Percentiles rank a stretch among this genome's conserved stretches.
These are phyloP conservation scores for Sanderia malayensis DNA, from an alignment of 30 jellyfish, hydroid and myxozoan genomes.

Conservation along the genomic window DNA sequence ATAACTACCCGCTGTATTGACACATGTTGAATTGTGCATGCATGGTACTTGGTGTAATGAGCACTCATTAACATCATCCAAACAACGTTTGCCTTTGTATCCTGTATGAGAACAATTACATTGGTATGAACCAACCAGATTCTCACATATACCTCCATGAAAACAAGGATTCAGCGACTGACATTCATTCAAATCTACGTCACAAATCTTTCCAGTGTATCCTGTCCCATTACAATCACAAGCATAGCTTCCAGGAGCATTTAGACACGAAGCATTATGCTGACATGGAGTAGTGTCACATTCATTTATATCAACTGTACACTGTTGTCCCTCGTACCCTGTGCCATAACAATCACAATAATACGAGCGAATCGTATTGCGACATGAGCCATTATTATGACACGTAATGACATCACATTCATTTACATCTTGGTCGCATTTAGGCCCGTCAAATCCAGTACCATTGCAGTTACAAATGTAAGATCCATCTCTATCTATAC, in stretches of 20 bases:
- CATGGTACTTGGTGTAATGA: conserved; percentile 15
- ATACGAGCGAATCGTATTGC: conserved; percentile 54
- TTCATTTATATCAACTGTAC: conserved; percentile 53
- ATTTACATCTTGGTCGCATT: conserved; percentile 44
- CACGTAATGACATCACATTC: conserved; percentile 54
- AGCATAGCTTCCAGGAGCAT: conserved; percentile 16
- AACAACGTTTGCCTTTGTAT: conserved; percentile 30
- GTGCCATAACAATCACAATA: conserved; percentile 46
- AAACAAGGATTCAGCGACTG: conserved; percentile 33
- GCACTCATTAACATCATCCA: conserved; percentile 31
- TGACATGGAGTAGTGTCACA: conserved; percentile 24
- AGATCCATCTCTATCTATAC: conserved; percentile 5
- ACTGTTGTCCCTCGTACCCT: conserved; percentile 56
- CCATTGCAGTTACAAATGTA: conserved; percentile 22
- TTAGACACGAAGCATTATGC: conserved; percentile 55
- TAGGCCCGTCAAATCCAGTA: conserved; percentile 40
- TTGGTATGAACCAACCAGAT: conserved; percentile 39
- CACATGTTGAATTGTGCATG: conserved; percentile 39
- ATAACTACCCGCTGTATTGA: conserved; percentile 25
- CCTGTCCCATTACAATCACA: conserved; percentile 11
- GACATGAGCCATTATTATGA: conserved; percentile 36
- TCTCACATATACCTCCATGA: conserved; percentile 50
- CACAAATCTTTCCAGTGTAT: conserved; percentile 6
- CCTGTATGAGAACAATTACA: conserved; percentile 48
- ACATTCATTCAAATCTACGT: conserved; percentile 23